These are phyloP conservation scores for Anthoscopus minutus DNA, from an alignment of 2,113 vertebrate genomes.

Conservation along the genomic window DNA sequence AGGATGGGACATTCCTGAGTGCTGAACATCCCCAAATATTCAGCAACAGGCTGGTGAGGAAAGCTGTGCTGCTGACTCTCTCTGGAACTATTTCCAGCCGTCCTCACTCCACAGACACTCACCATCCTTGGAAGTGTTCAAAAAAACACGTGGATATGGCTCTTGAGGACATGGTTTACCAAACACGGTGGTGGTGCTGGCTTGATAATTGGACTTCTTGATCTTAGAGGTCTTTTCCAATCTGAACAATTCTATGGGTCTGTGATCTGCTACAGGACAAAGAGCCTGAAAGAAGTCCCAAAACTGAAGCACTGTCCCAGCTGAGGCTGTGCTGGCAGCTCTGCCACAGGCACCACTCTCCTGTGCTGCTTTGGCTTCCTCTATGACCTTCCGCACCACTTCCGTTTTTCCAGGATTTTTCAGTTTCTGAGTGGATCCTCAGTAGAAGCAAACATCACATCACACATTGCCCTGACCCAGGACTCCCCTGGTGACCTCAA, in stretches of 20 bases:
- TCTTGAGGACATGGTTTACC: background rate
- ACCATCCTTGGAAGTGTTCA: background rate
- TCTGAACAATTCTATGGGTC: background rate
- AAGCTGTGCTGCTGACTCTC: background rate
- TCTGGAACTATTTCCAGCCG: background rate
- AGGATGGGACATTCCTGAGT: fast-evolving
- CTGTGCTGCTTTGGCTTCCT: background rate
- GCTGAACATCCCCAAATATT: fast-evolving
- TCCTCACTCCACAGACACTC: background rate
- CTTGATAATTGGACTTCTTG: background rate
- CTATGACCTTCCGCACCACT: fast-evolving
- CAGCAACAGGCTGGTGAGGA: background rate
- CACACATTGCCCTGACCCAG: background rate
- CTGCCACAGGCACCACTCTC: fast-evolving
- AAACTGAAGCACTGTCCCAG: background rate
- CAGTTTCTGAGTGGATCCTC: background rate
- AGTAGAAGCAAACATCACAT: background rate
- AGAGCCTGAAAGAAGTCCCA: background rate
- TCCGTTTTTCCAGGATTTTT: background rate
- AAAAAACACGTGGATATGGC: background rate
- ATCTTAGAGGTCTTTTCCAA: background rate
- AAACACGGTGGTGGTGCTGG: fast-evolving
- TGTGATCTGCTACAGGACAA: background rate
- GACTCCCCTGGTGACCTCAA: background rate
- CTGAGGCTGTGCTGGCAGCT: fast-evolving